phyloP scores from a whole-genome alignment of 2,888 invertebrate species.

The Tipula lateralis region DNA sequence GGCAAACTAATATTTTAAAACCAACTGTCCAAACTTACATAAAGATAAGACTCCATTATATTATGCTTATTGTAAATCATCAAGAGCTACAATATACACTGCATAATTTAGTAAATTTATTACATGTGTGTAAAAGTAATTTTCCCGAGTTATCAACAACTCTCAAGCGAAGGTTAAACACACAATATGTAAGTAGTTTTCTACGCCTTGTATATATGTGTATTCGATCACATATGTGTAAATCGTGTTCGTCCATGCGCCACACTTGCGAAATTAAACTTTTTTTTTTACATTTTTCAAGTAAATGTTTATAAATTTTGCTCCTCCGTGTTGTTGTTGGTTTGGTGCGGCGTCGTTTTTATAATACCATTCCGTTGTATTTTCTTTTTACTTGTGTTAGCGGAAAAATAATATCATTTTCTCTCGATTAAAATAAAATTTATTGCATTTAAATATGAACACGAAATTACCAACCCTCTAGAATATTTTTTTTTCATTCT shows the following conservation, averaged over 20 bases:
- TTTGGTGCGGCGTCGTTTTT: not conserved
- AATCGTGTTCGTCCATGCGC: not conserved
- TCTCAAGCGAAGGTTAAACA: not conserved
- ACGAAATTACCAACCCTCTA: conserved; percentile 15
- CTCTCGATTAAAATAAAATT: conserved; percentile 9
- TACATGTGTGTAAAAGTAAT: not conserved
- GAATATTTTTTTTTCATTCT: not conserved
- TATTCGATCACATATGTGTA: not conserved
- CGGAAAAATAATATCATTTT: conserved; percentile 24
- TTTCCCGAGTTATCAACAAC: not conserved
- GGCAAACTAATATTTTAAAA: not conserved
- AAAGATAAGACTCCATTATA: no score
- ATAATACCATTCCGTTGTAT: not conserved
- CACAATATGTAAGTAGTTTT: not conserved
- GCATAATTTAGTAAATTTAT: not conserved
- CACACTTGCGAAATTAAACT: not conserved
- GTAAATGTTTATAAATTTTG: not conserved
- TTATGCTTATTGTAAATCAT: not conserved
- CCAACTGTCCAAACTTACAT: not conserved
- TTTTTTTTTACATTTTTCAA: not conserved
- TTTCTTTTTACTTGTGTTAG: not conserved
- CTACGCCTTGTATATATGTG: not conserved
- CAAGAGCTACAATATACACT: not conserved
- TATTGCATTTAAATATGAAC: conserved; percentile 24
- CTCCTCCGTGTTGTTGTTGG: not conserved